A percentile compares a stretch with the other conserved stretches of the same genome.
phyloP scores from a whole-genome alignment of 2,113 vertebrate genomes.

The Rhodinocichla rosea region DNA sequence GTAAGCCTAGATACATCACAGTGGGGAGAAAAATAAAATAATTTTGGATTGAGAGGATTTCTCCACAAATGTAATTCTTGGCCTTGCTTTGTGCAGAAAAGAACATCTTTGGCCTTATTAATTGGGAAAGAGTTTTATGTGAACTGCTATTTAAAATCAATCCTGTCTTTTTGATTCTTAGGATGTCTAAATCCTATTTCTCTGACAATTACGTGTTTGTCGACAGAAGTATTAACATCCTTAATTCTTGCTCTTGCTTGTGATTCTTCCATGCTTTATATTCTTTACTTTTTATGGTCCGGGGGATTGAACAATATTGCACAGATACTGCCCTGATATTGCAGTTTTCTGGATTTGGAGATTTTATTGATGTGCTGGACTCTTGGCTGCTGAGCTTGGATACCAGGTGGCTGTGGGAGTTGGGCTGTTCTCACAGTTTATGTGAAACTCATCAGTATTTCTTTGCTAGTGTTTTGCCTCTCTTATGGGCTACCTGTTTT shows the following conservation, averaged over 20 bases:
- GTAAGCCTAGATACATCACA: background rate
- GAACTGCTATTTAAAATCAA: background rate
- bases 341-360: background rate
- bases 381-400: background rate
- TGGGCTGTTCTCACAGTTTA: background rate
- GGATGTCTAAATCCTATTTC: background rate
- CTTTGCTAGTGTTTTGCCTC: background rate
- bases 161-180: background rate
- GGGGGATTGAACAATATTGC: background rate
- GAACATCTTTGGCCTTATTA: background rate
- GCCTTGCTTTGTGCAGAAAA: background rate
- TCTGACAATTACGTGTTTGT: fast-evolving
- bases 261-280: background rate
- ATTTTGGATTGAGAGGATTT: background rate
- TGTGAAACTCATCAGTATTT: background rate
- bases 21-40: background rate
- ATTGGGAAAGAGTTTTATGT: background rate
- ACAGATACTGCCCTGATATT: background rate
- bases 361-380: background rate
- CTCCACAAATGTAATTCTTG: background rate
- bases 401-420: background rate
- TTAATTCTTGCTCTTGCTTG: background rate
- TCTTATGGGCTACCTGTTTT: background rate
- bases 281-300: background rate
- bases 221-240: background rate